Evolutionary conservation across 1,140 invertebrate species (phyloP).

Genomic region (Drosophila bipectinata): DNA sequence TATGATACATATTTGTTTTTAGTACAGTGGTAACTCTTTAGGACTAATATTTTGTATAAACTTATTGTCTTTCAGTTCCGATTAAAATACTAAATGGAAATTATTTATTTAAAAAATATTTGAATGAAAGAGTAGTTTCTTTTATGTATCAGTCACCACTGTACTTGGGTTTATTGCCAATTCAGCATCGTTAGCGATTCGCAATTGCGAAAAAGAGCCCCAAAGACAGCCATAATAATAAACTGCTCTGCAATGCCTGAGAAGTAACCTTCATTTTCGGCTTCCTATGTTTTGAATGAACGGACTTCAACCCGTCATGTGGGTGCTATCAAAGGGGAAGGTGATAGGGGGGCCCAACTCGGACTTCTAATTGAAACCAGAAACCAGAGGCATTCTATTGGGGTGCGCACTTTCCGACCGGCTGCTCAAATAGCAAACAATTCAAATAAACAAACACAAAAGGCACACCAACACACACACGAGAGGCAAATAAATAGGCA

Average conservation of each 20-base stretch:
- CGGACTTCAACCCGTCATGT: conserved; percentile 53
- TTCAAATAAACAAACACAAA: conserved; percentile 47
- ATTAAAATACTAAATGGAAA: neutral
- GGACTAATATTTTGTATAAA: neutral
- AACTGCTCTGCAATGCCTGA: conserved; percentile 7
- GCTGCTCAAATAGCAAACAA: conserved; percentile 70
- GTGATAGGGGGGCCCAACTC: conserved; percentile 27
- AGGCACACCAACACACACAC: conserved; percentile 21
- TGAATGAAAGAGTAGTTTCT: neutral
- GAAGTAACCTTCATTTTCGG: conserved; percentile 44
- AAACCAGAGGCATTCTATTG: conserved; percentile 6
- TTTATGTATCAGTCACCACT: conserved; percentile 15
- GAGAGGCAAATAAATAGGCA: conserved; percentile 37
- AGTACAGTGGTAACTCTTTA: conserved; percentile 16
- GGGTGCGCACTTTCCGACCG: conserved; percentile 27
- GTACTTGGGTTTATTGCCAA: conserved; percentile 23
- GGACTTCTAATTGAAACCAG: conserved; percentile 44
- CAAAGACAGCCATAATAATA: conserved; percentile 38
- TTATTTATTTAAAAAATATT: too few species aligned
- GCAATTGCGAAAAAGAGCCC: conserved; percentile 12
- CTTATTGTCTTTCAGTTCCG: too few species aligned
- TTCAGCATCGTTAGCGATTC: conserved; percentile 19
- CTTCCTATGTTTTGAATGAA: conserved; percentile 40
- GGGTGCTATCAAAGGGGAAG: conserved; percentile 3
- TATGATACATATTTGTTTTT: conserved; percentile 39